Conservation (phyloP, 2,888 invertebrate genomes). For the Papilio protenor region DNA sequence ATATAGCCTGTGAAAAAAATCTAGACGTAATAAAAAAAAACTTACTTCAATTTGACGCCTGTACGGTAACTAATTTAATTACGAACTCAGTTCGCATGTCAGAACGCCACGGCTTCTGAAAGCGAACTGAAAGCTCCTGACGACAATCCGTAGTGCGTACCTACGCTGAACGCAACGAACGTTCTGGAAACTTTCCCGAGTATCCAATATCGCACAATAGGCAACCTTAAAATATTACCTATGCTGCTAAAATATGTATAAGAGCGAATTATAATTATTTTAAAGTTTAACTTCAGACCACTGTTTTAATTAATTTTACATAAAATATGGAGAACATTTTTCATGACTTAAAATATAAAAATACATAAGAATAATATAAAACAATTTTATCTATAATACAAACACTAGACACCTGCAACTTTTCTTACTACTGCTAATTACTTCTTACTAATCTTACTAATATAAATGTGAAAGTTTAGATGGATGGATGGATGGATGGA, state of each 20-base stretch:
- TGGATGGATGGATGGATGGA: no score
- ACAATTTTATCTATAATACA: no score
- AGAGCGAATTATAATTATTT: not conserved
- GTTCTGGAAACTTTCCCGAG: conserved; percentile 53
- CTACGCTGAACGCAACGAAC: conserved; percentile 40
- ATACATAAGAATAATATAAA: no score
- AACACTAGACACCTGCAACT: no score
- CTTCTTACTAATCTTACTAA: no score
- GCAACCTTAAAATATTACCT: conserved; percentile 54
- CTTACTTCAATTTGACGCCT: conserved; percentile 7
- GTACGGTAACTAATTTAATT: not conserved
- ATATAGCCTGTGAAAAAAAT: not conserved
- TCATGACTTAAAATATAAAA: no score
- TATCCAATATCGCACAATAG: conserved; percentile 54
- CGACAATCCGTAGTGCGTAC: conserved; percentile 39
- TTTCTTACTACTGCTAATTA: not conserved
- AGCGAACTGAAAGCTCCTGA: conserved; percentile 48
- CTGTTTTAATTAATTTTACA: not conserved
- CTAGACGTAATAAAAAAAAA: not conserved
- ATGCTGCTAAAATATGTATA: not conserved
- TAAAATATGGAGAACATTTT: not conserved
- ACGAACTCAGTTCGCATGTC: conserved; percentile 32
- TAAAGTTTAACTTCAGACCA: no score
- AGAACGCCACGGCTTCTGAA: conserved; percentile 45
- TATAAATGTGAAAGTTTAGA: no score